phyloP scores from a whole-genome alignment of 2,888 invertebrate species.

The Seira ritae region DNA sequence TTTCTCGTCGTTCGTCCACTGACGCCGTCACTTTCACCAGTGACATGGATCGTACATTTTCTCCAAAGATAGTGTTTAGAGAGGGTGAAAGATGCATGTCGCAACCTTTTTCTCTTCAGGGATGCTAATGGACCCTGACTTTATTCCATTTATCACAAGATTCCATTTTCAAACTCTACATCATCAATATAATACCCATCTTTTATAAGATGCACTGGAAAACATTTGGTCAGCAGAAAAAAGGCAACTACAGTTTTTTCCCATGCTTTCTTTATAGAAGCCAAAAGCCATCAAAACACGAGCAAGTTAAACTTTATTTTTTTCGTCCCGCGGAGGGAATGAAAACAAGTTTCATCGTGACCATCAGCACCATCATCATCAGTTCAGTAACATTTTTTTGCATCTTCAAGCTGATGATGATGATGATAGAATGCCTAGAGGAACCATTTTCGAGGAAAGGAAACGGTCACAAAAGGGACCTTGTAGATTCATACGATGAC shows the following conservation, averaged over 20 bases:
- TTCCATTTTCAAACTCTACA: conserved; percentile 25
- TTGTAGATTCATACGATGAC: conserved; percentile 12
- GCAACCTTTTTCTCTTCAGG: conserved; percentile 9
- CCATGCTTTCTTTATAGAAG: background rate
- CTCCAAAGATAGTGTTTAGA: background rate
- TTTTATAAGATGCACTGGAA: conserved; percentile 55
- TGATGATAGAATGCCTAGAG: background rate
- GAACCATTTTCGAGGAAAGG: conserved; percentile 7
- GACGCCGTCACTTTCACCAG: conserved; percentile 18
- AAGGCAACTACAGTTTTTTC: background rate
- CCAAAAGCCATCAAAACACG: conserved; percentile 9
- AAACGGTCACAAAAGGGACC: conserved; percentile 8
- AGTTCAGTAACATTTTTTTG: too few species aligned
- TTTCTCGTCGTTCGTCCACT: background rate
- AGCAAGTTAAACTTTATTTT: background rate
- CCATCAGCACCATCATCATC: background rate
- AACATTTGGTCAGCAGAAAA: conserved; percentile 6
- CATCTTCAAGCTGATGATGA: too few species aligned
- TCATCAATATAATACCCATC: conserved; percentile 42
- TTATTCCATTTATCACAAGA: conserved; percentile 60
- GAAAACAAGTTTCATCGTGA: background rate
- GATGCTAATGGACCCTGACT: conserved; percentile 59
- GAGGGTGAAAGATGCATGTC: conserved; percentile 25
- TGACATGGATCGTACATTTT: background rate
- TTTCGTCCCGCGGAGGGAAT: background rate